These are phyloP conservation scores for Gymnocypris eckloni DNA, from an alignment of 2,797 vertebrate genomes.

Conservation along the genomic window DNA sequence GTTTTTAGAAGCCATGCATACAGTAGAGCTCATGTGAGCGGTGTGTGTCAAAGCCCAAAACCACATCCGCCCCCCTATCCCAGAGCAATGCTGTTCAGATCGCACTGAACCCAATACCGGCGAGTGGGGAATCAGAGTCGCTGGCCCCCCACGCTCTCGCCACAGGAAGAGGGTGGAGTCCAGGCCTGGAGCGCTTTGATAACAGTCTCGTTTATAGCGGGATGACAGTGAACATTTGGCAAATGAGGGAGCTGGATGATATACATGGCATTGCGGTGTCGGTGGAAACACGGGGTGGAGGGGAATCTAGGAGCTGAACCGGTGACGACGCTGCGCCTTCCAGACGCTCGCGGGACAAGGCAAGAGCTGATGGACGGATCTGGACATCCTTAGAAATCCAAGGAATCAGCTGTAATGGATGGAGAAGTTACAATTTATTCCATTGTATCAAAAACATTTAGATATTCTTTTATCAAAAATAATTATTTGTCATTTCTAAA, in stretches of 20 bases:
- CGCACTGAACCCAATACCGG: not conserved
- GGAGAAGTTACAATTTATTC: not conserved
- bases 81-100: constrained; percentile 30
- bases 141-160: not conserved
- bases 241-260: constrained; percentile 65
- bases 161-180: constrained; percentile 40
- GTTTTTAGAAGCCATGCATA: constrained; percentile 36
- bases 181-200: constrained; percentile 41
- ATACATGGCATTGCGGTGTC: constrained; percentile 69
- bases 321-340: constrained; percentile 59
- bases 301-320: constrained; percentile 62
- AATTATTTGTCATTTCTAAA: too few species aligned
- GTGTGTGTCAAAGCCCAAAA: constrained; percentile 19
- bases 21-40: constrained; percentile 33
- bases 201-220: constrained; percentile 62
- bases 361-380: constrained; percentile 43
- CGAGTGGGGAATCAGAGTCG: not conserved
- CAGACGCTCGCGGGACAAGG: constrained; percentile 59
- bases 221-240: constrained; percentile 71
- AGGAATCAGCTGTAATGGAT: constrained; percentile 69
- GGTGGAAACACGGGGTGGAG: constrained; percentile 60
- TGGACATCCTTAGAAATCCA: constrained; percentile 74
- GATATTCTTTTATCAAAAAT: not conserved
- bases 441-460: not conserved
- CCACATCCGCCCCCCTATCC: not conserved